Percentiles rank a stretch among this genome's conserved stretches.
Conservation (phyloP, 2,888 invertebrate species). For the Athrips mouffetella region DNA sequence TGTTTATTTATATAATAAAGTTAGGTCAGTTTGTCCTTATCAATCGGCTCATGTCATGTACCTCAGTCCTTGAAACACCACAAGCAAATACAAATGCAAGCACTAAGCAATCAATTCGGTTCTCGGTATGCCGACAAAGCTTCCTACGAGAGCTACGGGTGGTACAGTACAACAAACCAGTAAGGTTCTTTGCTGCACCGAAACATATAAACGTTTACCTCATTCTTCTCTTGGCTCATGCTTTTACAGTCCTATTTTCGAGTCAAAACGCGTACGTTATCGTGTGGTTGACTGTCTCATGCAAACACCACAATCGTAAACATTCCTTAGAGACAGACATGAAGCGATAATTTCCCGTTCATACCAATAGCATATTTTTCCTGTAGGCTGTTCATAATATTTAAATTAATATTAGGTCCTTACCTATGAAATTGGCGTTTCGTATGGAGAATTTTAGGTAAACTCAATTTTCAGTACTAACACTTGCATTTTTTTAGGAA, state of each 20-base stretch:
- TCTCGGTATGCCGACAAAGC: constrained; percentile 48
- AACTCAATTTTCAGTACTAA: too few species aligned
- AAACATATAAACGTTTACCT: too few species aligned
- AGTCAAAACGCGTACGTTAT: too few species aligned
- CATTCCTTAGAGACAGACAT: not conserved
- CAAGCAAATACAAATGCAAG: not conserved
- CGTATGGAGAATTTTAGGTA: too few species aligned
- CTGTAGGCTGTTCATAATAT: not conserved
- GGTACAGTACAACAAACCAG: not conserved
- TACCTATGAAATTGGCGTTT: too few species aligned
- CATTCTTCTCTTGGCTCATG: too few species aligned
- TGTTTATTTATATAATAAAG: too few species aligned
- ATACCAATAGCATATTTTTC: not conserved
- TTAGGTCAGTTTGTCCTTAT: too few species aligned
- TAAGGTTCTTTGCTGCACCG: not conserved
- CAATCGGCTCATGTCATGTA: too few species aligned
- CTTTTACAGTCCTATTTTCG: too few species aligned
- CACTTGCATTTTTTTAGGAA: too few species aligned
- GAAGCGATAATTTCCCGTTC: constrained; percentile 1
- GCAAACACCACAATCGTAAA: not conserved
- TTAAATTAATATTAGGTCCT: not conserved
- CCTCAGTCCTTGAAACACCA: not conserved
- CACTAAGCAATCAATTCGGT: constrained; percentile 39
- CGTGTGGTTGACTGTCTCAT: not conserved
- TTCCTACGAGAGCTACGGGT: constrained; percentile 22